Evolutionary conservation across 2,113 vertebrate genomes (phyloP).

Genomic region (Apteryx owenii): DNA sequence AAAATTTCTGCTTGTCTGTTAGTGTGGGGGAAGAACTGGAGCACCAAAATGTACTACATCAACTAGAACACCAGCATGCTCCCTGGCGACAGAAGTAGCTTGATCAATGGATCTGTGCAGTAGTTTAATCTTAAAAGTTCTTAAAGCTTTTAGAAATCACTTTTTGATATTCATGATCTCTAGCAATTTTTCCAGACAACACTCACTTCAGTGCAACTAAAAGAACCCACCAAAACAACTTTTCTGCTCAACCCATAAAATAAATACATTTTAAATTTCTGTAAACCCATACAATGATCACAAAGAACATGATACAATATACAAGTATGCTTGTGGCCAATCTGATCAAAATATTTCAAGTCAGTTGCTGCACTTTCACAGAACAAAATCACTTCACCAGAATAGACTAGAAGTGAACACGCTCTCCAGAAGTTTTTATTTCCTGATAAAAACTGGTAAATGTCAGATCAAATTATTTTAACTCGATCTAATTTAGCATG

Average conservation of each 20-base stretch:
- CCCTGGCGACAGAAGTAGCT: background rate
- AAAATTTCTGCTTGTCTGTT: background rate
- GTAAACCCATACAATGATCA: background rate
- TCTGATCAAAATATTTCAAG: background rate
- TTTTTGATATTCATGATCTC: background rate
- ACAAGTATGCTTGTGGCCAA: background rate
- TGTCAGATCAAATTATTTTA: background rate
- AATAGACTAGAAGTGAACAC: background rate
- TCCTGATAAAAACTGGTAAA: background rate
- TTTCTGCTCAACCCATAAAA: background rate
- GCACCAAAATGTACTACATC: background rate
- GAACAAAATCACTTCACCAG: background rate
- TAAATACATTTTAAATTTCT: background rate
- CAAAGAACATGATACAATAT: background rate
- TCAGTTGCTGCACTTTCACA: background rate
- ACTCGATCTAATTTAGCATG: background rate
- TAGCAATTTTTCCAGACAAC: background rate
- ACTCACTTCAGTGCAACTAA: background rate
- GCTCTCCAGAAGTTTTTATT: background rate
- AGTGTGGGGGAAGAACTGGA: background rate
- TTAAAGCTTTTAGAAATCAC: background rate
- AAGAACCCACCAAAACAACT: background rate
- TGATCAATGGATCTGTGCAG: background rate
- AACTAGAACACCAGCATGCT: background rate
- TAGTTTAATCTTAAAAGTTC: background rate